These are phyloP conservation scores for Actias luna DNA, from an alignment of 2,888 invertebrate species.

Conservation along the genomic window DNA sequence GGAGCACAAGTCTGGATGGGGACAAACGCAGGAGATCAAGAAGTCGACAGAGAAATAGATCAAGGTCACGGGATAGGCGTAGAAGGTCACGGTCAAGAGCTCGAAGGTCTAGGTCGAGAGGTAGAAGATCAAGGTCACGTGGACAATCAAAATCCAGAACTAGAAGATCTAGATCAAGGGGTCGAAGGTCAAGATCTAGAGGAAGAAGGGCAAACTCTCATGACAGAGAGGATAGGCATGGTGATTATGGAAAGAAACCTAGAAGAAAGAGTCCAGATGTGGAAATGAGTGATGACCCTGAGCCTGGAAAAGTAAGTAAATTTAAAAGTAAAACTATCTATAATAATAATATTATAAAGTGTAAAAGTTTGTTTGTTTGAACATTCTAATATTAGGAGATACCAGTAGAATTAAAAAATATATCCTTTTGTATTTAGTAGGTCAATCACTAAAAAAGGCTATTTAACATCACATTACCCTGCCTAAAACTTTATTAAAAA, in stretches of 20 bases:
- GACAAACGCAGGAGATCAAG: constrained; percentile 47
- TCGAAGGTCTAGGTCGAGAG: constrained; percentile 42
- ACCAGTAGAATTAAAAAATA: no score
- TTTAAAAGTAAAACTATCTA: neutral
- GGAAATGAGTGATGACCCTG: constrained; percentile 87
- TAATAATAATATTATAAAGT: no score
- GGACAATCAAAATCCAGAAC: constrained; percentile 46
- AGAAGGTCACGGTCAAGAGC: constrained; percentile 39
- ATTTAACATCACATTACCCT: no score
- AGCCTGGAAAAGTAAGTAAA: constrained; percentile 84
- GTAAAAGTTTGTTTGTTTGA: no score
- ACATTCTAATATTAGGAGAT: no score
- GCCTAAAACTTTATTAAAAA: no score
- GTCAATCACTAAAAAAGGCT: no score
- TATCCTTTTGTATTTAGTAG: no score
- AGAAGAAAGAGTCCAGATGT: constrained; percentile 74
- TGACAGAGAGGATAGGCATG: constrained; percentile 48
- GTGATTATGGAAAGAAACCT: constrained; percentile 53
- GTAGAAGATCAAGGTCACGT: constrained; percentile 45
- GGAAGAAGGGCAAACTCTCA: constrained; percentile 49
- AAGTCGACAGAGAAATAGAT: constrained; percentile 45
- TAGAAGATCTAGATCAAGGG: constrained; percentile 37
- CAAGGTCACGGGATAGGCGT: constrained; percentile 33
- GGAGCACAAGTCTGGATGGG: constrained; percentile 41
- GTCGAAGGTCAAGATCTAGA: constrained; percentile 38